Percentiles rank a stretch among this genome's conserved stretches.
phyloP scores from a whole-genome alignment of 2,113 vertebrate genomes.

The Odobenus rosmarus region DNA sequence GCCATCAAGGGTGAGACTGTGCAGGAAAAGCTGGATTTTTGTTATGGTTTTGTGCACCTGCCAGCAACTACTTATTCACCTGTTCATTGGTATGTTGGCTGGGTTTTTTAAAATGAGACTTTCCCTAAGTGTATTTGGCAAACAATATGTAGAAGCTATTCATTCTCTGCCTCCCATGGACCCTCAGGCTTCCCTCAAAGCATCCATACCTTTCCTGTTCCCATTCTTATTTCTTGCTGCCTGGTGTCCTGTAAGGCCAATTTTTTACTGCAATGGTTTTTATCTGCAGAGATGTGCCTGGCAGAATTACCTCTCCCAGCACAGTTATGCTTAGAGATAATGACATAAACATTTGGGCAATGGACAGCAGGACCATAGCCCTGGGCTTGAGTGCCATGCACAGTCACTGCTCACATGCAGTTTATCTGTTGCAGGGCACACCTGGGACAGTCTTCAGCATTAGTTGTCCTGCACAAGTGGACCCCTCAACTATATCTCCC shows the following conservation, averaged over 20 bases:
- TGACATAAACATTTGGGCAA: neutral
- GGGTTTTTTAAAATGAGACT: constrained; percentile 40
- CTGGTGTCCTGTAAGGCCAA: constrained; percentile 64
- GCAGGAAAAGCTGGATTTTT: constrained; percentile 31
- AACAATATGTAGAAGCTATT: constrained; percentile 61
- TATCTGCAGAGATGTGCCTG: constrained; percentile 51
- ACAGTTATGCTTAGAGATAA: constrained; percentile 46
- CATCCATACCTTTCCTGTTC: constrained; percentile 54
- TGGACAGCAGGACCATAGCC: neutral
- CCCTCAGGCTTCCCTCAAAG: constrained; percentile 55
- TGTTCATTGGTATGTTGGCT: constrained; percentile 66
- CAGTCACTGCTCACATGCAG: neutral
- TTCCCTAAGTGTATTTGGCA: constrained; percentile 70
- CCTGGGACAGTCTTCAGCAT: neutral
- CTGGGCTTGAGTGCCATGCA: neutral
- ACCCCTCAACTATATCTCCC: neutral
- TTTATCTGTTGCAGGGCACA: neutral
- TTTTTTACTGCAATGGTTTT: constrained; percentile 56
- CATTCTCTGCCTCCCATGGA: constrained; percentile 53
- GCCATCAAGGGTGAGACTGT: constrained; percentile 19
- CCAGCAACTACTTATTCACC: constrained; percentile 69
- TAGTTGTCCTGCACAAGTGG: neutral
- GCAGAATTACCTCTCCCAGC: constrained; percentile 46
- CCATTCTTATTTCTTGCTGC: constrained; percentile 60
- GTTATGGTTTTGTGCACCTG: constrained; percentile 61